These are phyloP conservation scores for Rhagonycha fulva DNA, from an alignment of 2,888 invertebrate species.

Conservation along the genomic window DNA sequence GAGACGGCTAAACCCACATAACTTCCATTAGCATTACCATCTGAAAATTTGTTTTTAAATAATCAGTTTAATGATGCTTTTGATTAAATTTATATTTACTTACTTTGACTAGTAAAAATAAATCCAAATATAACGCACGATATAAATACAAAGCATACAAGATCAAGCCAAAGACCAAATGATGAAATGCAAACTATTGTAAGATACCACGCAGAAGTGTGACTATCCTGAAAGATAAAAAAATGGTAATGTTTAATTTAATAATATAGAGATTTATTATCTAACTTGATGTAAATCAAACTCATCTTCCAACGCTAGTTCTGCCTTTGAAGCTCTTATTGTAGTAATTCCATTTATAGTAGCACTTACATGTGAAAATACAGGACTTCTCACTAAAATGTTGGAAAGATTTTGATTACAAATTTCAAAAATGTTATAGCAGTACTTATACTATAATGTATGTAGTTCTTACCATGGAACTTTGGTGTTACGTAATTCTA, in stretches of 20 bases:
- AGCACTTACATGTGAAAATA: constrained; percentile 85
- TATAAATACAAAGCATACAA: constrained; percentile 70
- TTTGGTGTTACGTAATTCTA: no score
- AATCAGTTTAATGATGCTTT: background rate
- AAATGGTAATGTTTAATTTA: background rate
- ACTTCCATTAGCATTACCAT: constrained; percentile 43
- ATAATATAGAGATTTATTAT: background rate
- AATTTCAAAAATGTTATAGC: background rate
- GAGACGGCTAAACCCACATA: constrained; percentile 57
- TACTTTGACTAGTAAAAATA: constrained; percentile 63
- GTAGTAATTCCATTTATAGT: constrained; percentile 82
- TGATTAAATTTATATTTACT: constrained; percentile 37
- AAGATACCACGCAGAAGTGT: constrained; percentile 72
- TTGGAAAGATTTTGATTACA: constrained; percentile 44
- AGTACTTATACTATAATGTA: no score
- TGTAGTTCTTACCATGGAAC: no score
- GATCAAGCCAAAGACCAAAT: constrained; percentile 77
- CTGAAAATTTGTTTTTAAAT: background rate
- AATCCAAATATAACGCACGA: constrained; percentile 67
- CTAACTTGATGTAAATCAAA: constrained; percentile 67
- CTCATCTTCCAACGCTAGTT: constrained; percentile 66
- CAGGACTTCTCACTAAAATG: constrained; percentile 64
- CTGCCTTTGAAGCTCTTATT: constrained; percentile 75
- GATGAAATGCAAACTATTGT: constrained; percentile 67
- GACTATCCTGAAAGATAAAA: constrained; percentile 61